Percentiles rank a stretch among this genome's conserved stretches.
Conservation (phyloP, 2,888 invertebrate genomes). For the Mythimna lalbum region DNA sequence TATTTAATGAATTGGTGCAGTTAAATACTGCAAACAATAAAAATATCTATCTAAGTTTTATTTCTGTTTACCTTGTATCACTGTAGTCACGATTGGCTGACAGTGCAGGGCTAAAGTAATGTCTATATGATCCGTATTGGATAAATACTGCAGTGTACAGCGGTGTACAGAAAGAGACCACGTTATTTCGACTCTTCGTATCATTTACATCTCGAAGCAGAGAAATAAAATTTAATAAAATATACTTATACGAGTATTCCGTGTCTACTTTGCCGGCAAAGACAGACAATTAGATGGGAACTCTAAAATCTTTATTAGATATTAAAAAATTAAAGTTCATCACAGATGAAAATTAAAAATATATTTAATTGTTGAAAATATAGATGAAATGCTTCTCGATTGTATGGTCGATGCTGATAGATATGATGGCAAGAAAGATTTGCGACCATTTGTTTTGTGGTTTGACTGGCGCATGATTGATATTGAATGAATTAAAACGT, state of each 20-base stretch:
- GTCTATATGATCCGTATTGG: background rate
- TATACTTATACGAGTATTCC: background rate
- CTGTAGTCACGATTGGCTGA: constrained; percentile 10
- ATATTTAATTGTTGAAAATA: constrained; percentile 61
- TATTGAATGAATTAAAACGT: constrained; percentile 10
- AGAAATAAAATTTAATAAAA: constrained; percentile 1
- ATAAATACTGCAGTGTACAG: background rate
- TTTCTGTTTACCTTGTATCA: too few relatives aligned
- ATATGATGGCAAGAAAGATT: constrained; percentile 29
- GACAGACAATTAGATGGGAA: constrained; percentile 19
- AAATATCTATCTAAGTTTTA: too few relatives aligned
- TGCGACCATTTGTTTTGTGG: constrained; percentile 6
- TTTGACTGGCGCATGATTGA: constrained; percentile 1
- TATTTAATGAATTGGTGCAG: too few relatives aligned
- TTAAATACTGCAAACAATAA: too few relatives aligned
- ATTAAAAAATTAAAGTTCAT: constrained; percentile 48
- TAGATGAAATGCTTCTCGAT: constrained; percentile 64
- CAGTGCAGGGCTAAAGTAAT: background rate
- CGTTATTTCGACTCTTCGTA: background rate
- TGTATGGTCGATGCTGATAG: constrained; percentile 46
- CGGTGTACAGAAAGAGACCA: constrained; percentile 10
- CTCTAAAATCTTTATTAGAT: constrained; percentile 42
- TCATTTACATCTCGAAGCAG: constrained; percentile 3
- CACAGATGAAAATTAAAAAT: constrained; percentile 36
- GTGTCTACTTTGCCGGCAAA: constrained; percentile 50